Evolutionary conservation across 2,888 invertebrate genomes (phyloP).

Genomic region (Anthrax anthrax): DNA sequence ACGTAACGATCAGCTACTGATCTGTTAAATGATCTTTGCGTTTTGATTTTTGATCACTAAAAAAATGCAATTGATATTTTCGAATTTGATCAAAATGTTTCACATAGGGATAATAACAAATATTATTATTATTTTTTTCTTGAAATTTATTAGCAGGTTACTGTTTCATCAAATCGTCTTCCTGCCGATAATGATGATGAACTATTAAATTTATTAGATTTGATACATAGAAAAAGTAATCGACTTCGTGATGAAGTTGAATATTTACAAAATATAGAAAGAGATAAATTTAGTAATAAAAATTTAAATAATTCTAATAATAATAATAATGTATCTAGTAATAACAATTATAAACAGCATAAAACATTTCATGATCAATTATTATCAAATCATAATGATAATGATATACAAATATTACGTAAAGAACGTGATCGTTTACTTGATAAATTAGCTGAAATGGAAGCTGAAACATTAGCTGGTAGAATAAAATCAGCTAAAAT

Average conservation of each 20-base stretch:
- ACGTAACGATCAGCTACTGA: too few relatives aligned
- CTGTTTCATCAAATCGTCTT: constrained; percentile 27
- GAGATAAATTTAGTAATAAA: constrained; percentile 18
- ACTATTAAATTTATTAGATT: constrained; percentile 71
- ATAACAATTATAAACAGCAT: constrained; percentile 4
- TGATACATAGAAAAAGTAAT: constrained; percentile 67
- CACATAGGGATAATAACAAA: too few relatives aligned
- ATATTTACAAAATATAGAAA: constrained; percentile 40
- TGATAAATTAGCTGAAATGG: constrained; percentile 60
- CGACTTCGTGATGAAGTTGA: constrained; percentile 56
- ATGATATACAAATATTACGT: constrained; percentile 47
- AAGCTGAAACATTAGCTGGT: constrained; percentile 56
- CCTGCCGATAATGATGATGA: constrained; percentile 53
- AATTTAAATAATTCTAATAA: constrained; percentile 11
- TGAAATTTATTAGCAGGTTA: constrained; percentile 16
- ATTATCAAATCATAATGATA: constrained; percentile 27
- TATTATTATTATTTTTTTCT: not conserved
- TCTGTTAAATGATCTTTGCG: too few relatives aligned
- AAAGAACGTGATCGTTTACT: constrained; percentile 62
- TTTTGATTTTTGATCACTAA: too few relatives aligned
- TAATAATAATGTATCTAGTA: constrained; percentile 12
- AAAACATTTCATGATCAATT: constrained; percentile 29
- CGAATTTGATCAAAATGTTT: too few relatives aligned
- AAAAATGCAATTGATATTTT: too few relatives aligned
- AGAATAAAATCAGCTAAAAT: constrained; percentile 50